Base-by-base conservation (phyloP, 1,140 invertebrate genomes). In the Zaprionus tsacasi region DNA sequence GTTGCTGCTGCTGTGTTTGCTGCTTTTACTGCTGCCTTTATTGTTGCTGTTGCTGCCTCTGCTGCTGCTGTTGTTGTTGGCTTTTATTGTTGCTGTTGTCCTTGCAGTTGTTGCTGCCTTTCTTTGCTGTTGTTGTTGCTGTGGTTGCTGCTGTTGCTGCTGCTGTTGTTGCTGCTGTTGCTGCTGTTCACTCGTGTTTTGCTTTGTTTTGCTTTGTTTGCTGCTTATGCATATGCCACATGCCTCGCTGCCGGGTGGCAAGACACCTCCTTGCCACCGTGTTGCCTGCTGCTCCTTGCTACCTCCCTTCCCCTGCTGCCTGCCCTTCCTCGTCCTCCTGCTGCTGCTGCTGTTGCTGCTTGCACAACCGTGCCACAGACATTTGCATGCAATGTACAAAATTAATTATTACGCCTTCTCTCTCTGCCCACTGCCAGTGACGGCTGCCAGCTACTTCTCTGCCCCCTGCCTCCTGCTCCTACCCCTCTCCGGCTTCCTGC, bases 321-420 rank as follows among this genome's bases (percentile, higher is more conserved):
- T 33, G 30, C 30, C 7, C 30, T 7, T 10, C 33, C 33, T 17
- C 21, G 5, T 4, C 10, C 45, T 30, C 3, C 27, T 30, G 3
- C 57, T 55, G 21, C 21, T 21, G 21, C 21, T 21, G 21, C 21
- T 21, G 21, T 21, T 30, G 27, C 27, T 30, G 3, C 57, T 55
- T 30, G 55, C 67, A 52, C 63, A 38, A 45, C 50, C 65, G 63
- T 71, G 76, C 50, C 63, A 61, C 83, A 88, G 80, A 81, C 83
- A 89, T 88, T 88, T 88, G 85, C 83, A 88, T 89, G 83, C 83
- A 89, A 89, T 74, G 85, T 89, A 78, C 85, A 80, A 88, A 88
- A 88, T 88, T 88, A 88, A 88, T 88, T 88, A 88, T 88, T 88
- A 83, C 85, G 69, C 78, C 78, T 79, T 54, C 65, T 67, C 56